A percentile compares a stretch with the other conserved stretches of the same genome.
These are phyloP conservation scores for Acomys russatus DNA, from an alignment of 2,797 vertebrate species.

Conservation along the genomic window DNA sequence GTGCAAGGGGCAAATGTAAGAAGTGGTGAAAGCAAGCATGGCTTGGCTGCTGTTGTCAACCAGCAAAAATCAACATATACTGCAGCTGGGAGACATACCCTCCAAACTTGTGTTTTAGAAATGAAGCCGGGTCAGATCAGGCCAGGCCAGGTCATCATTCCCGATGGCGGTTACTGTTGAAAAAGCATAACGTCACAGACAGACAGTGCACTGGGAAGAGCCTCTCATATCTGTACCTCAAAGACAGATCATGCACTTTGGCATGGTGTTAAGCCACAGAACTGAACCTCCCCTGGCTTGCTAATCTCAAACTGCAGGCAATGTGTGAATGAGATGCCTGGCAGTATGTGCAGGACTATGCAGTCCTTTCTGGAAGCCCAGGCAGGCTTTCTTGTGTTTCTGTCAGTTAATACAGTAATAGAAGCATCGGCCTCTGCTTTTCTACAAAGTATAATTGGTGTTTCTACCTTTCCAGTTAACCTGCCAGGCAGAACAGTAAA, in stretches of 20 bases:
- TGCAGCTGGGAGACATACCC: conserved; percentile 39
- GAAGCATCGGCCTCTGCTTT: conserved; percentile 4
- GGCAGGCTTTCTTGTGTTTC: background rate
- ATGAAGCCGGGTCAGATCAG: conserved; percentile 37
- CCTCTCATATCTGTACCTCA: background rate
- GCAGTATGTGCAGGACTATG: background rate
- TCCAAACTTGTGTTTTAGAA: conserved; percentile 20
- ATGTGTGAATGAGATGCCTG: background rate
- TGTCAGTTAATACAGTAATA: background rate
- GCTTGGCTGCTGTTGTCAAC: conserved; percentile 68
- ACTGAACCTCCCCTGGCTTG: background rate
- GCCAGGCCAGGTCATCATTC: background rate
- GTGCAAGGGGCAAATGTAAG: conserved; percentile 64
- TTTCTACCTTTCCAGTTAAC: background rate
- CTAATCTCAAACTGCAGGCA: conserved; percentile 44
- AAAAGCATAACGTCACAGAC: background rate
- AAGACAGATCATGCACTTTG: conserved; percentile 21
- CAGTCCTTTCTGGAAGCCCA: background rate
- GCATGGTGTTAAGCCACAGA: conserved; percentile 5
- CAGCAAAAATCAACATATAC: conserved; percentile 68
- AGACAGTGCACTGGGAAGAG: background rate
- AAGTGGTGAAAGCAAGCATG: conserved; percentile 61
- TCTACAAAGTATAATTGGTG: background rate
- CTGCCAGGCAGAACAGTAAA: background rate
- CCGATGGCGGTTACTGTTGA: background rate